These are phyloP conservation scores for Tachysurus vachellii DNA, from an alignment of 2,113 vertebrate species.

Conservation along the genomic window DNA sequence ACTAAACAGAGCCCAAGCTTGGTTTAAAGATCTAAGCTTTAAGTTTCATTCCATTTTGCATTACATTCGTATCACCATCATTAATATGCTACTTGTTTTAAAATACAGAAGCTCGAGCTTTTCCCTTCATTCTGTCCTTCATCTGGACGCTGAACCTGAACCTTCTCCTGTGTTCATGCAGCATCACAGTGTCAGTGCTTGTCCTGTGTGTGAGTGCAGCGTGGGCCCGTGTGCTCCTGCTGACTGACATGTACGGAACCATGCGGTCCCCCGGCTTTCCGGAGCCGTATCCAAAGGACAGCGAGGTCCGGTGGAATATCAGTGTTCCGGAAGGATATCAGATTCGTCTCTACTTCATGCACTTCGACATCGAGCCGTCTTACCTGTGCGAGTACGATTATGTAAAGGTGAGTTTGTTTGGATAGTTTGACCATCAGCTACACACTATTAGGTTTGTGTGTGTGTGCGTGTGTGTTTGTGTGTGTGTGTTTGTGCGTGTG, in stretches of 20 bases:
- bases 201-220: slow-evolving; percentile 63
- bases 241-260: slow-evolving; percentile 82
- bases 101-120: not conserved
- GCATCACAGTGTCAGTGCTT: slow-evolving; percentile 62
- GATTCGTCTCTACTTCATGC: slow-evolving; percentile 90
- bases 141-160: not conserved
- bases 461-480: too few species aligned
- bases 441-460: not conserved
- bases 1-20: not conserved
- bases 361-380: slow-evolving; percentile 94
- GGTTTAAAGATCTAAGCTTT: not conserved
- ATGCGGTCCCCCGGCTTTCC: slow-evolving; percentile 89
- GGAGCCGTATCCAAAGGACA: slow-evolving; percentile 84
- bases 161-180: slow-evolving; percentile 46
- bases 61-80: too few species aligned
- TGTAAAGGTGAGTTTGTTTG: slow-evolving; percentile 82
- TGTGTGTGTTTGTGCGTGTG: too few species aligned
- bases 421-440: not conserved
- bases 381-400: slow-evolving; percentile 96
- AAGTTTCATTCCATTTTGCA: not conserved
- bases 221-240: slow-evolving; percentile 58
- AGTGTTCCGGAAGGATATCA: slow-evolving; percentile 82
- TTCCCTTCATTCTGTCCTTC: not conserved
- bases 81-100: not conserved
- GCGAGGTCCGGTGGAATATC: slow-evolving; percentile 83